phyloP scores from a whole-genome alignment of 2,888 invertebrate genomes.

The Platycnemis pennipes region DNA sequence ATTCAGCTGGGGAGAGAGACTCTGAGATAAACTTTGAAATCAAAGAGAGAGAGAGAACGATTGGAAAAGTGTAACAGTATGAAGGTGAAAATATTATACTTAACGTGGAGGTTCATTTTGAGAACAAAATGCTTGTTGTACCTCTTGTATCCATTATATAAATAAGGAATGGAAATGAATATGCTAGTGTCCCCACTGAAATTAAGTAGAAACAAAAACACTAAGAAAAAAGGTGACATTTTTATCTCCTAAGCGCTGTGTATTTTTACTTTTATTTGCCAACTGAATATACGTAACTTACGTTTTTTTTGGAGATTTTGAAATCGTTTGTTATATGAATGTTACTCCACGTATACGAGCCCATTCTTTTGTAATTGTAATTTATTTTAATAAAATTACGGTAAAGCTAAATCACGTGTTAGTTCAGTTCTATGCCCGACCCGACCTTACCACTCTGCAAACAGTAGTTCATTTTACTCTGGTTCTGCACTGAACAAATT shows the following conservation, averaged over 20 bases:
- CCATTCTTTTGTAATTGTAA: conserved; percentile 69
- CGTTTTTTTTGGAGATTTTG: conserved; percentile 65
- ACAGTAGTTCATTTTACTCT: too few relatives aligned
- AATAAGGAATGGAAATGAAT: conserved; percentile 39
- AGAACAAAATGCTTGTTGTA: conserved; percentile 50
- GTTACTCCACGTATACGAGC: conserved; percentile 67
- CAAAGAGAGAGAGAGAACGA: conserved; percentile 46
- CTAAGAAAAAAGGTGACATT: conserved; percentile 46
- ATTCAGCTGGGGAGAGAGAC: conserved; percentile 57
- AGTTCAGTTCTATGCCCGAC: conserved; percentile 26
- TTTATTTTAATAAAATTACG: conserved; percentile 69
- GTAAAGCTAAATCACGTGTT: conserved; percentile 55
- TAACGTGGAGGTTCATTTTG: conserved; percentile 23
- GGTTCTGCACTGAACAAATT: too few relatives aligned
- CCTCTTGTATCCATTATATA: conserved; percentile 65
- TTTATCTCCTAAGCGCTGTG: conserved; percentile 59
- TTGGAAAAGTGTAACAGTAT: conserved; percentile 28
- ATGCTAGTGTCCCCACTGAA: conserved; percentile 38
- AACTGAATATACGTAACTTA: conserved; percentile 64
- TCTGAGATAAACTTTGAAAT: conserved; percentile 17
- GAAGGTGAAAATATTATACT: conserved; percentile 36
- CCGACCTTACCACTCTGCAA: too few relatives aligned
- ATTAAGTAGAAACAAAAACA: conserved; percentile 37
- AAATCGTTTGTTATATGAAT: conserved; percentile 66
- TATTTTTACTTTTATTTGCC: conserved; percentile 65